These are phyloP conservation scores for Cheilinus undulatus DNA, from an alignment of 2,113 vertebrate species.

Conservation along the genomic window DNA sequence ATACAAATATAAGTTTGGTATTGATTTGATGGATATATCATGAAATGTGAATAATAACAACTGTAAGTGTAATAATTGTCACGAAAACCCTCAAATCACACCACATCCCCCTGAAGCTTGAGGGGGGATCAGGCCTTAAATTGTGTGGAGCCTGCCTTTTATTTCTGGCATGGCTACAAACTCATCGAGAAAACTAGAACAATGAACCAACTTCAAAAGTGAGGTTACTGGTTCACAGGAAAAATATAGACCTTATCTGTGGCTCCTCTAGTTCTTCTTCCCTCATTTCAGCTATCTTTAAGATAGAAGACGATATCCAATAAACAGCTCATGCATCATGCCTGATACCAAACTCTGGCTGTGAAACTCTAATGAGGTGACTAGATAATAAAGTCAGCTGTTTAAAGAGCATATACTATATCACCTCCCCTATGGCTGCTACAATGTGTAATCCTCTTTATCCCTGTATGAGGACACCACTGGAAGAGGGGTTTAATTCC, in stretches of 20 bases:
- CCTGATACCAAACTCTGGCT: neutral
- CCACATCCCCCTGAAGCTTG: too few species aligned
- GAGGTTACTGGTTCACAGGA: too few species aligned
- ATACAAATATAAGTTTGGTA: too few species aligned
- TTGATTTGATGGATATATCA: too few species aligned
- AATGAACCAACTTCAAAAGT: too few species aligned
- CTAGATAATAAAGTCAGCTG: neutral
- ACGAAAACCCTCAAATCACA: too few species aligned
- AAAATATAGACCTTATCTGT: neutral
- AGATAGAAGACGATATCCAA: neutral
- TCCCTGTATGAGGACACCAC: neutral
- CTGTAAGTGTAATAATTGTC: too few species aligned
- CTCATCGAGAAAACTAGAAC: too few species aligned
- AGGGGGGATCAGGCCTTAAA: too few species aligned
- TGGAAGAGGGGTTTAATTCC: neutral
- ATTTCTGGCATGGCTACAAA: too few species aligned
- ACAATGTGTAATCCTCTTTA: neutral
- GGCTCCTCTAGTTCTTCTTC: neutral
- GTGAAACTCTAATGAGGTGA: neutral
- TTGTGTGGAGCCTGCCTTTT: too few species aligned
- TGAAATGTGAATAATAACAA: too few species aligned
- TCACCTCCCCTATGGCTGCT: neutral
- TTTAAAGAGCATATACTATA: neutral
- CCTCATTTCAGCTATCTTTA: conserved; percentile 2
- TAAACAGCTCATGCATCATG: neutral